Evolutionary conservation across 2,888 invertebrate species (phyloP), one percentile per base, ranked within the genome.

Genomic region (Melanostoma mellinum): DNA sequence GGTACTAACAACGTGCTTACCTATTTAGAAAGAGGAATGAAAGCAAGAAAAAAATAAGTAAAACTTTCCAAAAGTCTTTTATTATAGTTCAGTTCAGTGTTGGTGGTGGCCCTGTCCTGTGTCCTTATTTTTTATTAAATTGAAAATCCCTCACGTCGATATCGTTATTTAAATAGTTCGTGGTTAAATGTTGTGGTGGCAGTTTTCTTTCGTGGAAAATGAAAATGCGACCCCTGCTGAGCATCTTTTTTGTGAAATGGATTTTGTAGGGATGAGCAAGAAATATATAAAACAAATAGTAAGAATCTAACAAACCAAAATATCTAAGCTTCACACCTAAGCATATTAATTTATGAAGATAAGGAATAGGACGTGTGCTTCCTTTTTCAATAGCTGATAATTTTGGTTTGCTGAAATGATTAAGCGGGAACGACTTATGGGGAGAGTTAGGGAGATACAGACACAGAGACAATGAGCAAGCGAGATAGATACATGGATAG

Each of bases 121-220:
- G 63, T 78, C 82, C 82, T 84, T 79, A 79, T 79, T 79, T 20
- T 20, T 79, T 74, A 79, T 75, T 75, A 79, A 75, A 79, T 65
- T 71, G 71, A 84, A 84, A 84, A 79, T 79, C 74, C 71, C 79
- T 84, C 84, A 84, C 84, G 84, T 84, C 74, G 79, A 79, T 79
- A 79, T 79, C 79, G 74, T 84, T 79, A 75, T 84, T 79, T 79
- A 84, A 84, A 79, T 71, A 73, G 78, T 78, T 84, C 78, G 74
- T 84, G 79, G 84, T 75, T 71, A 42, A 79, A 71, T 84, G 71
- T 67, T 79, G 69, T 56, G 65, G 74, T 53, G 52, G 73, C 68
- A 71, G 52, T 79, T 69, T 63, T 42, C 40, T 6, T 8, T 38
- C 20, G 53, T 38, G 73, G 53, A 9, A n/a, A 76, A 61, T 20